phyloP scores from a whole-genome alignment of 23 tunicate species.

The Styela clava region DNA sequence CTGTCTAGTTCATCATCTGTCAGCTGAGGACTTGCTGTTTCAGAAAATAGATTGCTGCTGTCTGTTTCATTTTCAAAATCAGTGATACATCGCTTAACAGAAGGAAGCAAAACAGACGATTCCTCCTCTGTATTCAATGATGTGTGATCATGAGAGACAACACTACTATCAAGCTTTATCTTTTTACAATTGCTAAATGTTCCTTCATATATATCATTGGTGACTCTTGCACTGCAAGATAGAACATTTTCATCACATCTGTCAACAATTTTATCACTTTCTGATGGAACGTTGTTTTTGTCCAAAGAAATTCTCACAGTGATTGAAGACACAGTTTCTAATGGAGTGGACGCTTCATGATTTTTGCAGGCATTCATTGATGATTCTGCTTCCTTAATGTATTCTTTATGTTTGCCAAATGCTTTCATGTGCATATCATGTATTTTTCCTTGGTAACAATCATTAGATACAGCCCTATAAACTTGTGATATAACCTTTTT shows the following conservation, averaged over 20 bases:
- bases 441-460: neutral
- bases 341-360: neutral
- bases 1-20: constrained; percentile 15
- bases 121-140: neutral
- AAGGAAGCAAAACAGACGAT: neutral
- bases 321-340: neutral
- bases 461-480: neutral
- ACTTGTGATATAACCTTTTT: constrained; percentile 40
- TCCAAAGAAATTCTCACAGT: neutral
- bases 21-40: neutral
- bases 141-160: neutral
- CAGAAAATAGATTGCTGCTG: neutral
- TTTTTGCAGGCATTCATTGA: neutral
- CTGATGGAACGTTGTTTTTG: neutral
- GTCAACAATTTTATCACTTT: neutral
- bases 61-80: neutral
- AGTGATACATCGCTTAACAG: neutral
- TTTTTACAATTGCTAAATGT: neutral
- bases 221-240: neutral
- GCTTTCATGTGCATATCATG: constrained; percentile 36
- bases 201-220: neutral
- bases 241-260: neutral
- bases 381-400: neutral
- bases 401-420: neutral
- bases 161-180: neutral